Conservation (phyloP, 2,797 vertebrate species). For the Psittacula derbiana region DNA sequence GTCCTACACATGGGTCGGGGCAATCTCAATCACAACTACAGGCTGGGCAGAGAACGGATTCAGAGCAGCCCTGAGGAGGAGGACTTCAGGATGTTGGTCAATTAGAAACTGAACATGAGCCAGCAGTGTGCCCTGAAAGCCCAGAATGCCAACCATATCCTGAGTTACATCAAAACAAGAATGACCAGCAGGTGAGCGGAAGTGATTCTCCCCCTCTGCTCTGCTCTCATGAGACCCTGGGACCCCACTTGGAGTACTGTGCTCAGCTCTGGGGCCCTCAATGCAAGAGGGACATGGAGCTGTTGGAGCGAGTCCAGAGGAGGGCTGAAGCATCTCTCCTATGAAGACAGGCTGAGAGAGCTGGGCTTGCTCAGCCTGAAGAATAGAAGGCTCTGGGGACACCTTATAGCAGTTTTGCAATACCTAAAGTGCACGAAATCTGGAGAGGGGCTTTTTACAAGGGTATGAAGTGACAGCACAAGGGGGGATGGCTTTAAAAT, state of each 20-base stretch:
- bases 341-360: not conserved
- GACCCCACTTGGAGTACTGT: not conserved
- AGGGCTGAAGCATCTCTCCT: not conserved
- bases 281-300: not conserved
- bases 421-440: not conserved
- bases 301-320: not conserved
- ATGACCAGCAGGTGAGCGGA: not conserved
- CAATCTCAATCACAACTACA: not conserved
- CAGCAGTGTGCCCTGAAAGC: not conserved
- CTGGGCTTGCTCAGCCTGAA: not conserved
- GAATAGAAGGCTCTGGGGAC: not conserved
- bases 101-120: not conserved
- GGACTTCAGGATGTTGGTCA: not conserved
- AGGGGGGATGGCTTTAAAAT: not conserved
- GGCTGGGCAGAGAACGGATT: not conserved
- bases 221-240: not conserved
- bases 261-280: not conserved
- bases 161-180: not conserved
- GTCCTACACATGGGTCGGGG: not conserved
- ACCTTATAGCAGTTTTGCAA: not conserved
- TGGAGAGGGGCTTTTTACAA: not conserved
- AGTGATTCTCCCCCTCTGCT: not conserved
- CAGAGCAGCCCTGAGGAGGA: not conserved
- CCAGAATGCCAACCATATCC: not conserved
- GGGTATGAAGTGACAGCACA: not conserved